A percentile compares a stretch with the other conserved stretches of the same genome.
Conservation (phyloP, 2,113 vertebrate genomes). For the Neofelis nebulosa region DNA sequence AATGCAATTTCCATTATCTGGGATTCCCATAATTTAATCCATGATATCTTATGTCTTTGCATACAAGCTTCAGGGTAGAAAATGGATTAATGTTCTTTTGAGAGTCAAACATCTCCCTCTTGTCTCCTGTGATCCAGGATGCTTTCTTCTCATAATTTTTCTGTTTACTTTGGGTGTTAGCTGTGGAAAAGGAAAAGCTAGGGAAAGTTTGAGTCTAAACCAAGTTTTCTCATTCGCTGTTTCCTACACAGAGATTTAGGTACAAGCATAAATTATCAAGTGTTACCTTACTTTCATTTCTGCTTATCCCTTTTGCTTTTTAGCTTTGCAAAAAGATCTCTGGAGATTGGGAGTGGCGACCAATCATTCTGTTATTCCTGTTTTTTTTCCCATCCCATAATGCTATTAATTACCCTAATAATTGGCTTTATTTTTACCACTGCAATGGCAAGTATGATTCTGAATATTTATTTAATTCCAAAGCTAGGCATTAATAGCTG, state of each 20-base stretch:
- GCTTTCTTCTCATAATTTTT: not conserved
- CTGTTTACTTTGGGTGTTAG: not conserved
- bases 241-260: not conserved
- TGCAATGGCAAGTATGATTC: not conserved
- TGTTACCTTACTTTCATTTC: not conserved
- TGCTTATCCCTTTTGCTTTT: not conserved
- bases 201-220: not conserved
- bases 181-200: not conserved
- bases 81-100: not conserved
- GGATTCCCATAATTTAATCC: not conserved
- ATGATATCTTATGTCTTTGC: not conserved
- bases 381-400: not conserved
- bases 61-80: not conserved
- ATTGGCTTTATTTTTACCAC: not conserved
- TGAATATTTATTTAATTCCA: not conserved
- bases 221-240: not conserved
- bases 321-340: not conserved
- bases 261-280: not conserved
- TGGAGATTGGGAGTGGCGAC: not conserved
- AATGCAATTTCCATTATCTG: not conserved
- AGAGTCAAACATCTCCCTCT: not conserved
- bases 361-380: not conserved
- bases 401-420: not conserved
- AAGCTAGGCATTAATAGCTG: not conserved
- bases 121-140: no score